Evolutionary conservation across 2,113 vertebrate species (phyloP).

Genomic region (Tapirus terrestris): DNA sequence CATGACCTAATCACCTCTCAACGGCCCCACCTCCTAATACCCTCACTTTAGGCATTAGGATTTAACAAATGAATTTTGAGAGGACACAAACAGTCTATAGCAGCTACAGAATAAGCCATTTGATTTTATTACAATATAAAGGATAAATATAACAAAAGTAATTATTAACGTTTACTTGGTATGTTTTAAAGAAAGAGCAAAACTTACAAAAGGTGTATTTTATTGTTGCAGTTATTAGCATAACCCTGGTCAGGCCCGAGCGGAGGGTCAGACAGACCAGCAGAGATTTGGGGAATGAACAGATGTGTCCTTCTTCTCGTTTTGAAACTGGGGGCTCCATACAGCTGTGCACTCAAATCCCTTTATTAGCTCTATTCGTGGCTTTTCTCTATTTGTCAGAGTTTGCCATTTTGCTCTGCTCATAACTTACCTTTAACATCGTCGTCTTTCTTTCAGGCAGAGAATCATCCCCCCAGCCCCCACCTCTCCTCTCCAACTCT

Average conservation of each 20-base stretch:
- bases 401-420: background rate
- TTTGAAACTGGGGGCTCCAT: background rate
- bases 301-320: no score
- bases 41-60: no score
- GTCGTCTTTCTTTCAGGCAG: background rate
- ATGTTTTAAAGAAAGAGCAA: background rate
- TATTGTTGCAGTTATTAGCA: background rate
- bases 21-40: no score
- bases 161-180: background rate
- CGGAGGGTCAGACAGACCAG: background rate
- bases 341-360: background rate
- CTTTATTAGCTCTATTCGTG: background rate
- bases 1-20: no score
- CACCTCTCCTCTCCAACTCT: rapidly evolving
- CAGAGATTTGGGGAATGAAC: background rate
- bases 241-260: background rate
- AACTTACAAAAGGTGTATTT: background rate
- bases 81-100: no score
- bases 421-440: background rate
- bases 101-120: background rate
- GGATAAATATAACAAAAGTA: background rate
- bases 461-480: background rate
- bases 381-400: background rate
- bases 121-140: background rate
- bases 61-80: no score